Evolutionary conservation across 2,113 vertebrate species (phyloP), one percentile per base, ranked within the genome.

Genomic region (Pterocles orientalis): DNA sequence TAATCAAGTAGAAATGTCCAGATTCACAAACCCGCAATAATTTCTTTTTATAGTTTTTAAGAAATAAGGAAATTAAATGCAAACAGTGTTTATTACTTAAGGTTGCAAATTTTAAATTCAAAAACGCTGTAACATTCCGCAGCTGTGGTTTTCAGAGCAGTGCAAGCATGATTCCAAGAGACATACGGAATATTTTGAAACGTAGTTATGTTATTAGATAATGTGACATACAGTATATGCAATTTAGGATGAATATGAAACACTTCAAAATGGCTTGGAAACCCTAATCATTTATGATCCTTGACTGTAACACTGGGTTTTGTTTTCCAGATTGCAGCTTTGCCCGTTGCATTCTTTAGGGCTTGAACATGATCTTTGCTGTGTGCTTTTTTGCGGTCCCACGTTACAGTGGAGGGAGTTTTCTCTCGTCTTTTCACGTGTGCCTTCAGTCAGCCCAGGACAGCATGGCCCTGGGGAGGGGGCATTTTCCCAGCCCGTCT

Each of bases 1-100:
- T 90, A 90, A 92, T 92, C 72, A 88, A 80, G 85, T 80, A 88
- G 93, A 93, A 95, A 83, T 48, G n/a, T 62, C 86, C 68, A 58
- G 70, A 88, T 88, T 50, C 71, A 65, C 79, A 83, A 86, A 48
- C 19, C 26, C 34, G 51, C 51, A 23, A 56, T 61, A 8, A 16
- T 95, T 90, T 86, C 19, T 21, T 81, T 90, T 77, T 88, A 83
- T 94, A 95, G 77, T 77, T 82, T 70, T 62, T 73, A 73, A 90
- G 88, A 84, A 93, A 77, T 45, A 88, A 91, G 79, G 82, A 75
- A 90, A 78, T 88, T 18, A 94, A 87, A 82, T 73, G 68, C 90
- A 81, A 92, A 39, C 75, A 77, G 47, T 45, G 77, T 45, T 90
- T 65, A 33, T 82, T 78, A 88, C 76, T 94, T 83, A 39, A 90